Base-by-base conservation (phyloP, 2,888 invertebrate species). In the Pandemis corylana region DNA sequence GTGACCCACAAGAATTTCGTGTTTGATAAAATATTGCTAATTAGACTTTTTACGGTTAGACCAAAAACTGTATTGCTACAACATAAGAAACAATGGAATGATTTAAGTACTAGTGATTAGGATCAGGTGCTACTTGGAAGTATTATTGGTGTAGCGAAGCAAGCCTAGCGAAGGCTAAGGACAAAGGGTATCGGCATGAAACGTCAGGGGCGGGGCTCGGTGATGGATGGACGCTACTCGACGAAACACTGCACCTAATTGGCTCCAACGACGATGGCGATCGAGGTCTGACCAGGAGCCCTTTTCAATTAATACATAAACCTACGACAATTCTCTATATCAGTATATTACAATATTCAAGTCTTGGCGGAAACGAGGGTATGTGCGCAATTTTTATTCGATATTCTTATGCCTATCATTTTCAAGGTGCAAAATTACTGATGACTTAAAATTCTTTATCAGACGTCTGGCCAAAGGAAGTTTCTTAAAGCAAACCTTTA, bases 21-120 rank as follows among this genome's bases (percentile, higher is more conserved):
- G 85, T 82, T 84, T 80, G 84, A 84, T 88, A 85, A 89, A 88
- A 89, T 89, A 91, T 89, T 87, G 85, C 85, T 90, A 87, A 90
- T 91, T 90, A 88, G 83, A 83, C 80, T 81, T 84, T 85, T 87
- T 80, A 84, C 82, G 83, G 79, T 84, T 80, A 75, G 73, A 78
- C 78, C 76, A 62, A 70, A 74, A 70, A 36, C 80, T 79, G 78
- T 80, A 78, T 80, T 78, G 76, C 68, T 78, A 70, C 75, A 78
- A 80, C 78, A 79, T 76, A 51, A 74, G 73, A 66, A 74, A 74
- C 67, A 67, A 20, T 69, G 65, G 74, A 61, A 75, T 67, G 75
- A 75, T 75, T 75, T 71, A 36, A 36, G 28, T 36, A 71, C 36
- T 66, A 63, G 63, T 75, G 75, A 75, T 75, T 71, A 75, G 13